A percentile compares a stretch with the other conserved stretches of the same genome.
Evolutionary conservation across 2,888 invertebrate genomes (phyloP).

Genomic region (Lissonota sp.): DNA sequence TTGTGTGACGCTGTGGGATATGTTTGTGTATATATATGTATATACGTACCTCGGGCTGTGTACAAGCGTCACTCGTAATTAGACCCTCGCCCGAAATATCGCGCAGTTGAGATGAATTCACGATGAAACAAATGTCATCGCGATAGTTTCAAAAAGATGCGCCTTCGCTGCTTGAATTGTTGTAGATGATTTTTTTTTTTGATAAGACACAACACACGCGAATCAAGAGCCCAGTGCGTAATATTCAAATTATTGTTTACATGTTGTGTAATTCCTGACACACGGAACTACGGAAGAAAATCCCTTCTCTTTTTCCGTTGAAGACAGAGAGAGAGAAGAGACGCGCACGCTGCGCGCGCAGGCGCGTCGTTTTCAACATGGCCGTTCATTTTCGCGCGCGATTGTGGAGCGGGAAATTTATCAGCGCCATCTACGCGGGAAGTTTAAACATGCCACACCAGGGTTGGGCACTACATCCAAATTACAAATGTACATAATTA

Average conservation of each 20-base stretch:
- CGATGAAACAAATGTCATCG: background rate
- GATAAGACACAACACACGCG: conserved; percentile 5
- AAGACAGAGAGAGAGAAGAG: too few species aligned
- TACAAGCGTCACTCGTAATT: conserved; percentile 47
- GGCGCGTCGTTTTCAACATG: too few species aligned
- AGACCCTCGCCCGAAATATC: conserved; percentile 6
- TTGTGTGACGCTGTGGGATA: background rate
- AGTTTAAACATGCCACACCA: too few species aligned
- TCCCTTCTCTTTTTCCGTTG: background rate
- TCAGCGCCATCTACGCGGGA: too few species aligned
- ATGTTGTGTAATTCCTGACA: conserved; percentile 60
- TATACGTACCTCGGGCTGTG: conserved; percentile 15
- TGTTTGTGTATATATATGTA: background rate
- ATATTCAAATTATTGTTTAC: conserved; percentile 67
- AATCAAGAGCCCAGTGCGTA: conserved; percentile 22
- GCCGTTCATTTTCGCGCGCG: too few species aligned
- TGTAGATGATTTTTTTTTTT: conserved; percentile 8
- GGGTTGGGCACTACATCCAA: too few species aligned
- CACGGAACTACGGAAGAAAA: conserved; percentile 23
- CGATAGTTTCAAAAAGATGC: background rate
- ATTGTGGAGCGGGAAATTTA: too few species aligned
- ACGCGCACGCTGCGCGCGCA: too few species aligned
- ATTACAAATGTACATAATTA: too few species aligned
- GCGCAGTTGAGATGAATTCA: background rate
- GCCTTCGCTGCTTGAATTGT: background rate